phyloP scores from a whole-genome alignment of 1,140 invertebrate species.

The Thaumetopoea pityocampa region DNA sequence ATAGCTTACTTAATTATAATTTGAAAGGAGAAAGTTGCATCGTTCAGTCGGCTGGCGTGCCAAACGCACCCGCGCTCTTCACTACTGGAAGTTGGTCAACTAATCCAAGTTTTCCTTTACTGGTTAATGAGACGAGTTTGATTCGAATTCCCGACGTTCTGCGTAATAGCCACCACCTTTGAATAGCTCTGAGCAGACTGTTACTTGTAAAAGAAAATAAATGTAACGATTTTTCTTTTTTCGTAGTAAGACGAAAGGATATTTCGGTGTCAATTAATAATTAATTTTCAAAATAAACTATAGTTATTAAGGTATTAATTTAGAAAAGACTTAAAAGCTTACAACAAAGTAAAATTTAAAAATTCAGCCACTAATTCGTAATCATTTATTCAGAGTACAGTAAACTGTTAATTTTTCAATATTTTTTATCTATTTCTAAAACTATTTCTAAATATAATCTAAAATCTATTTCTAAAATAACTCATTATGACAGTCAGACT shows the following conservation, averaged over 20 bases:
- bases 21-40: constrained; percentile 15
- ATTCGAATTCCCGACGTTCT: constrained; percentile 60
- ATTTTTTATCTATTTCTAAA: too few species aligned
- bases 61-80: constrained; percentile 38
- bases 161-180: constrained; percentile 37
- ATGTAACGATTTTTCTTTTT: constrained; percentile 1
- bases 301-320: too few species aligned
- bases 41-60: constrained; percentile 30
- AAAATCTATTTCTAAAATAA: too few species aligned
- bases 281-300: too few species aligned
- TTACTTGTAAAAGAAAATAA: constrained; percentile 11
- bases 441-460: too few species aligned
- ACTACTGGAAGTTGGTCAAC: constrained; percentile 65
- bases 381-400: too few species aligned
- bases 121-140: constrained; percentile 72
- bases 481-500: too few species aligned
- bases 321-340: too few species aligned
- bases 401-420: too few species aligned
- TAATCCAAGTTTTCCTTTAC: constrained; percentile 73
- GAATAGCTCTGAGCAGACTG: constrained; percentile 20
- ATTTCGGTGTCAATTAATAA: not conserved
- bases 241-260: constrained; percentile 1
- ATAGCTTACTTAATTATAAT: constrained; percentile 15
- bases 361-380: too few species aligned
- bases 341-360: too few species aligned